Percentiles rank a stretch among this genome's conserved stretches.
These are phyloP conservation scores for Augochlora pura DNA, from an alignment of 1,140 invertebrate species.

Conservation along the genomic window DNA sequence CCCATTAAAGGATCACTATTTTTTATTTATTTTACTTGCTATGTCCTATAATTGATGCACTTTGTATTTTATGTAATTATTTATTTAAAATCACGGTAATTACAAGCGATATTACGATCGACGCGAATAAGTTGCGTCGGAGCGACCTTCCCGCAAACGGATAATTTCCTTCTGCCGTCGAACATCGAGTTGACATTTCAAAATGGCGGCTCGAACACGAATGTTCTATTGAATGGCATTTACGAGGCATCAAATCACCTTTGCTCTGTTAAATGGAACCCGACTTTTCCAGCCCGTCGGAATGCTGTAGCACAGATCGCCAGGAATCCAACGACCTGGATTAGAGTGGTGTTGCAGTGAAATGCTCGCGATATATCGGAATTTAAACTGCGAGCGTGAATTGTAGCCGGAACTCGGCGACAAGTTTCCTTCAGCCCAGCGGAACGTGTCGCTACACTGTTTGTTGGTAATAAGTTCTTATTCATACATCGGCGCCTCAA, in stretches of 20 bases:
- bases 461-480: conserved; percentile 9
- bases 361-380: conserved; percentile 9
- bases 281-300: not conserved
- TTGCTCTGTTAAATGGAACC: not conserved
- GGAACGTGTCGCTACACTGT: not conserved
- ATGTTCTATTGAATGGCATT: not conserved
- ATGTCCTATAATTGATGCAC: too few relatives aligned
- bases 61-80: too few relatives aligned
- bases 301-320: not conserved
- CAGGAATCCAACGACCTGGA: conserved; percentile 19
- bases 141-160: too few relatives aligned
- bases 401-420: not conserved
- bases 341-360: conserved; percentile 3
- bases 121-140: too few relatives aligned
- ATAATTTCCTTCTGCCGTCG: too few relatives aligned
- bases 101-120: too few relatives aligned
- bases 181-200: too few relatives aligned
- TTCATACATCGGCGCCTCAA: conserved; percentile 15
- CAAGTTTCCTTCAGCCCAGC: conserved; percentile 7
- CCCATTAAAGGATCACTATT: not conserved
- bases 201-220: not conserved
- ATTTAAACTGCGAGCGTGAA: conserved; percentile 23
- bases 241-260: not conserved
- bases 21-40: too few relatives aligned
- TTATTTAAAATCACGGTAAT: too few relatives aligned